Conservation (phyloP, 2,888 invertebrate species). For the Colostygia pectinataria region DNA sequence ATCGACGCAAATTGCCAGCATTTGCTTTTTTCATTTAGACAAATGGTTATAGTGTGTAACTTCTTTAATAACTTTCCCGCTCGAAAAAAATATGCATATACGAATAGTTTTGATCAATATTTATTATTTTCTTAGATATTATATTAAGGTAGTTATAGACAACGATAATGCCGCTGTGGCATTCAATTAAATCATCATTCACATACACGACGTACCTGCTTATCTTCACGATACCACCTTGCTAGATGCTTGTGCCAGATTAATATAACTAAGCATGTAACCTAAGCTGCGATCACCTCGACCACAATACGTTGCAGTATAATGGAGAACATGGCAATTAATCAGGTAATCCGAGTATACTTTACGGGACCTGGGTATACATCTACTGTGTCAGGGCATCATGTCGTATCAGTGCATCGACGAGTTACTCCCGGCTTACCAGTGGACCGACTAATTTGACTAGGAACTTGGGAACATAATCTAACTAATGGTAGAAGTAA, state of each 20-base stretch:
- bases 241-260: constrained; percentile 4
- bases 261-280: constrained; percentile 16
- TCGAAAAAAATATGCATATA: too few species aligned
- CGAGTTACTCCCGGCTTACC: not conserved
- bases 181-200: not conserved
- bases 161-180: too few species aligned
- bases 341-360: constrained; percentile 27
- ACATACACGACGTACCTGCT: not conserved
- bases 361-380: constrained; percentile 14
- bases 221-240: constrained; percentile 2
- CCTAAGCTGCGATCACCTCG: constrained; percentile 14
- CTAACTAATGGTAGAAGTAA: too few species aligned
- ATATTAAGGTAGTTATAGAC: too few species aligned
- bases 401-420: constrained; percentile 5
- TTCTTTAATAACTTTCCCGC: too few species aligned
- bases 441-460: not conserved
- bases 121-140: too few species aligned
- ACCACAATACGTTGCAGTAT: constrained; percentile 9
- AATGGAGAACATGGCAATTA: constrained; percentile 19
- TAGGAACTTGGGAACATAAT: too few species aligned
- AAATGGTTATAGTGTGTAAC: too few species aligned
- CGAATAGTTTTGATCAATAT: too few species aligned
- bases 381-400: constrained; percentile 7
- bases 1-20: too few species aligned
- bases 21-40: too few species aligned